phyloP scores from a whole-genome alignment of 2,888 invertebrate genomes.

The Entomobrya multifasciata region DNA sequence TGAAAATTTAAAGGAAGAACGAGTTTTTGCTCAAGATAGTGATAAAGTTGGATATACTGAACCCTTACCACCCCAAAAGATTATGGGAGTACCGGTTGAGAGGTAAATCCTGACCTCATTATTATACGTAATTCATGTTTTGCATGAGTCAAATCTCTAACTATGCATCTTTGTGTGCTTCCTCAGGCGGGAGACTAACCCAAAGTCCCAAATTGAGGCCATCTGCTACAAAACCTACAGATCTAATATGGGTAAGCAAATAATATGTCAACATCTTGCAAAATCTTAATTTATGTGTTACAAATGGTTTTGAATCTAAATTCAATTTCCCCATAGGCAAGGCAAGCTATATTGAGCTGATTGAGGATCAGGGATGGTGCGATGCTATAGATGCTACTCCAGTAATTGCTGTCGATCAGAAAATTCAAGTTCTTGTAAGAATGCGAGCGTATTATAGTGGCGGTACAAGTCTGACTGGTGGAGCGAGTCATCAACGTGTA shows the following conservation, averaged over 20 bases:
- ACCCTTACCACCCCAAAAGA: constrained; percentile 39
- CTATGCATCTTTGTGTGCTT: no score
- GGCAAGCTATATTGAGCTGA: neutral
- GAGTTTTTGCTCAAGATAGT: constrained; percentile 62
- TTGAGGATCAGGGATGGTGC: constrained; percentile 58
- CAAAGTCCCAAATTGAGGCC: constrained; percentile 55
- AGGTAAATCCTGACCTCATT: no score
- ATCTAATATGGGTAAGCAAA: constrained; percentile 56
- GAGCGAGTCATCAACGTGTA: neutral
- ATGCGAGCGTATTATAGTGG: constrained; percentile 72
- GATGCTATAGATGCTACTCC: constrained; percentile 72
- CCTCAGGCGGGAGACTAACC: constrained; percentile 53
- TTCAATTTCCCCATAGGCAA: neutral
- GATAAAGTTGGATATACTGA: constrained; percentile 23
- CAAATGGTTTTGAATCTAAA: no score
- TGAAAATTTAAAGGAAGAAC: constrained; percentile 23
- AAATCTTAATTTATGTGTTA: no score
- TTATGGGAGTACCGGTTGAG: constrained; percentile 31
- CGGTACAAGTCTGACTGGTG: neutral
- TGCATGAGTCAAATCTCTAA: no score
- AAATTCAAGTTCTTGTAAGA: constrained; percentile 73
- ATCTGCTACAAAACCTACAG: constrained; percentile 59
- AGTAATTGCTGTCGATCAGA: constrained; percentile 32
- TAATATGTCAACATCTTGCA: no score
- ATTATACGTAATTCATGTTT: no score